Conservation (phyloP, 2,888 invertebrate genomes). For the Acanthosoma haemorrhoidale region DNA sequence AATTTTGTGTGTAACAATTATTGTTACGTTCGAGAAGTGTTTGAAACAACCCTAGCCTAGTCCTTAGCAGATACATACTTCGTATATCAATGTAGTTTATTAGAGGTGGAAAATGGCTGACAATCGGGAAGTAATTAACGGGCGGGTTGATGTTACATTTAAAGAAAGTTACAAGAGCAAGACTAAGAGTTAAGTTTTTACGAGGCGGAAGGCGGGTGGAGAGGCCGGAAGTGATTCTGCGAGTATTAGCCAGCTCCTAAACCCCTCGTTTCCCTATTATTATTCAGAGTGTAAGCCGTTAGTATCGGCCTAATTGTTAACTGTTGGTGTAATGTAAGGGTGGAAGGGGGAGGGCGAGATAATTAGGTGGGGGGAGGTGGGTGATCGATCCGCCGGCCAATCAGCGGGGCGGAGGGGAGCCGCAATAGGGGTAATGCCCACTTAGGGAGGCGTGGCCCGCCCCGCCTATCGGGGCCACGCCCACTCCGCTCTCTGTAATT, state of each 20-base stretch:
- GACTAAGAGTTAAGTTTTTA: no score
- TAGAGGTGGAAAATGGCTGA: no score
- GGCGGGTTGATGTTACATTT: no score
- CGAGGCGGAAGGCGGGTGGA: no score
- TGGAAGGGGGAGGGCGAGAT: neutral
- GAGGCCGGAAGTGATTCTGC: constrained; percentile 20
- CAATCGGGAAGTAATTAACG: no score
- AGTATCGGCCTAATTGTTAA: constrained; percentile 24
- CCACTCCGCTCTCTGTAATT: constrained; percentile 39
- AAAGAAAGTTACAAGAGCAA: no score
- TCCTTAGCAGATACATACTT: no score
- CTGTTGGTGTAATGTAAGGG: constrained; percentile 25
- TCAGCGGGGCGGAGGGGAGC: neutral
- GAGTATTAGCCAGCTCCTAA: constrained; percentile 17
- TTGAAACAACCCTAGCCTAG: no score
- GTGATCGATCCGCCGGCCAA: neutral
- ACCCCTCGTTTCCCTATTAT: constrained; percentile 25
- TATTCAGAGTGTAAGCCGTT: constrained; percentile 26
- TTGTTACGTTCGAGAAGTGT: no score
- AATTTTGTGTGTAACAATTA: no score
- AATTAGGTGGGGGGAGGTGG: neutral
- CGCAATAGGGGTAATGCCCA: constrained; percentile 4
- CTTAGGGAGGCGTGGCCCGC: constrained; percentile 29
- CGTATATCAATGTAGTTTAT: no score
- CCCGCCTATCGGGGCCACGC: constrained; percentile 38